Base-by-base conservation (phyloP, 2,113 vertebrate species). In the Cariama cristata region DNA sequence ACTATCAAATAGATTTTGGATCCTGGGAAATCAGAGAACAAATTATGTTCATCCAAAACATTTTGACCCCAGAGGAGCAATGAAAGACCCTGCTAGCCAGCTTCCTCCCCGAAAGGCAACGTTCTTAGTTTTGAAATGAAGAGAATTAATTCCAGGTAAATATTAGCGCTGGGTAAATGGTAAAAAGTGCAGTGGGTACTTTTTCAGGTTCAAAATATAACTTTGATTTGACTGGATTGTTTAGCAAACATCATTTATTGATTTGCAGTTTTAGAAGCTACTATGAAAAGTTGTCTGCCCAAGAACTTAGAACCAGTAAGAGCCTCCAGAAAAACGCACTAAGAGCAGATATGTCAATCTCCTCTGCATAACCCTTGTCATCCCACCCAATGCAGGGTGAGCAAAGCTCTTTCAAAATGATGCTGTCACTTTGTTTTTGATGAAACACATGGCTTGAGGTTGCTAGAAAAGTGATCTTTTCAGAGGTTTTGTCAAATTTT, bases 351-450 rank as follows among this genome's bases (percentile, higher is more conserved):
- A 21, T 58, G 32, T 40, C 50, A 3, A 10, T 49, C 79, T 23
- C 49, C 23, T 49, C 1, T 0, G 42, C 26, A 4, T 4, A 20
- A 16, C 32, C 35, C 1, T 0, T 20, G 33, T 18, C 45, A 30
- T 33, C 49, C 33, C 6, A 1, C 62, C 45, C 11, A 1, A 10
- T 0, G 2, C 0, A 24, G 38, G 47, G 42, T 26, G 28, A 74
- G 33, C 32, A 66, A 30, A 68, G 67, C 40, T 49, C 30, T 35
- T 58, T 38, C 82, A 32, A 17, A 53, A 18, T 3, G 1, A 35
- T 6, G 11, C 12, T n/a, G 77, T 66, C 44, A 21, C 44, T 18
- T 32, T 38, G 38, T 32, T 40, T 63, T 19, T 60, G 69, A 38
- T 30, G 60, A 28, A 58, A 76, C 26, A 21, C 15, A 7, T 17